Base-by-base conservation (phyloP, 1,140 invertebrate species). In the Musca domestica region DNA sequence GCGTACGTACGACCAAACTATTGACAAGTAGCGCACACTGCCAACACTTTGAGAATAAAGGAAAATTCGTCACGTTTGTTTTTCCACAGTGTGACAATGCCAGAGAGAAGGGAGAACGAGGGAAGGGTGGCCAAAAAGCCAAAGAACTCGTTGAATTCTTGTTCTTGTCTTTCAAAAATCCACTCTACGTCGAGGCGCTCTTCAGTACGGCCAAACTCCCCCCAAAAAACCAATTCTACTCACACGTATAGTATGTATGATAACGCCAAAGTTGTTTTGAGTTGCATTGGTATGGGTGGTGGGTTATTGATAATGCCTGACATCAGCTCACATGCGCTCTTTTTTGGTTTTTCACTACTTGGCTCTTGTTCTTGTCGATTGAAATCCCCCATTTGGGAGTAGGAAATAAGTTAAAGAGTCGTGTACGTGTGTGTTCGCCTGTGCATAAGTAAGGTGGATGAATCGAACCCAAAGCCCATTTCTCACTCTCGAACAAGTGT, bases 21-120 rank as follows among this genome's bases (percentile, higher is more conserved):
- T 41, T 34, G 27, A 25, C 56, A 61, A 61, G 56, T 34, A 61
- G 56, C 56, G 56, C 56, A 30, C 56, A 61, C 27, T 61, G 34
- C 30, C 56, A 61, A 61, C 56, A 61, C 56, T 61, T 61, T 41
- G 34, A 34, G 27, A 61, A 61, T 34, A 61, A 61, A 61, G 17
- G 56, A 61, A 61, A 61, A 61, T 61, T 61, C 56, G 56, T 61
- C 56, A 61, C 56, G 56, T 61, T 61, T 61, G 56, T 61, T 56
- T 56, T 56, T 56, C 52, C 52, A 15, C 52, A 56, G 52, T 41
- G 34, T 41, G 5, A 41, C 34, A 41, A 7, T 41, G 34, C 17
- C 52, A 27, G 52, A 56, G 52, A 56, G 15, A 58, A 58, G 17
- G 30, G 25, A 1, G 54, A 58, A n/a, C n/a, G 34, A 41, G 5